Base-by-base conservation (phyloP, 2,113 vertebrate species). In the Epinephelus lanceolatus region DNA sequence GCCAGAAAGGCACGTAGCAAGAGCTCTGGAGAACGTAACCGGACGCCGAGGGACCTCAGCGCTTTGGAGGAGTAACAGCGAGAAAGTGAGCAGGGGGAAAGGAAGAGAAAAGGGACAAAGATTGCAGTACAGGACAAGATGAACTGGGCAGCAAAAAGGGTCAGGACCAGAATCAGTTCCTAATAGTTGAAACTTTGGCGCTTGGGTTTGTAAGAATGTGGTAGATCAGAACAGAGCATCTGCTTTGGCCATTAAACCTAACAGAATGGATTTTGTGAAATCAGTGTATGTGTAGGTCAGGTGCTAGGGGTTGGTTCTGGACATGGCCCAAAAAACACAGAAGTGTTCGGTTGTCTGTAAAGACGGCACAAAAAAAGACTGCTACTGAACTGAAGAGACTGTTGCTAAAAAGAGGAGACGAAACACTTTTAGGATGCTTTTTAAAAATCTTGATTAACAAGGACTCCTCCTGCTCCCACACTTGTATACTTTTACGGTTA, bases 1-100 rank as follows among this genome's bases (percentile, higher is more conserved):
- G 95, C 95, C 80, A 96, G 95, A 92, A 98, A 96, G 82, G 92
- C 89, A 9, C 96, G 94, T 27, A 94, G 93, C 93, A 97, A 96
- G 89, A 90, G 87, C 27, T 95, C 94, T 0, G 68, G 94, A 0
- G 97, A 98, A 83, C 96, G 95, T 33, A 97, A 95, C 89, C 95
- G 98, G 0, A 96, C 96, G 1, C 98, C 98, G 12, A 94, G 98
- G 70, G 96, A 97, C 71, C 94, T 94, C 1, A 89, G 80, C 1
- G 84, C 27, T 76, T 23, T 75, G 89, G 47, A 89, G 72, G 76
- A 86, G 84, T 91, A 88, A 83, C 12, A 12, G 30, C 51, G 51
- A 60, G 27, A 62, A 56, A 18, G 23, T 0, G 0, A 53, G 42
- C 0, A 45, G 17, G 42, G 21, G 13, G 21, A 52, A 6, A 27